phyloP scores from a whole-genome alignment of 2,888 invertebrate species.

The Dilophus febrilis region DNA sequence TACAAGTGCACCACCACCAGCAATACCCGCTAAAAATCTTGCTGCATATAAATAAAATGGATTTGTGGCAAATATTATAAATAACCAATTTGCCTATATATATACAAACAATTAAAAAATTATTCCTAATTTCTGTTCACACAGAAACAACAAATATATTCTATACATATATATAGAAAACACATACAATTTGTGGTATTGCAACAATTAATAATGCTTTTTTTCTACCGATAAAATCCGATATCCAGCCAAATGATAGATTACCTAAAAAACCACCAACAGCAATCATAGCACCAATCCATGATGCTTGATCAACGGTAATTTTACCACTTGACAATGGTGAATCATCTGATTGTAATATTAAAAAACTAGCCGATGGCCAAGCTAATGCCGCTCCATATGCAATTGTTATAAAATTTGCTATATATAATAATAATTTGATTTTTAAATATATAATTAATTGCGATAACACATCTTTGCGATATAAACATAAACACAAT shows the following conservation, averaged over 20 bases:
- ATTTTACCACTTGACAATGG: neutral
- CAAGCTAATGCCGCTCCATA: slow-evolving; percentile 2
- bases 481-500: too few species aligned
- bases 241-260: neutral
- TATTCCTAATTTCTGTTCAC: neutral
- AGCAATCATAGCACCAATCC: neutral
- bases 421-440: too few species aligned
- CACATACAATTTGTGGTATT: neutral
- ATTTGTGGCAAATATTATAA: slow-evolving; percentile 6
- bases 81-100: slow-evolving; percentile 5
- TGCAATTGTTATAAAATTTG: slow-evolving; percentile 4
- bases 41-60: slow-evolving; percentile 2
- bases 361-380: neutral
- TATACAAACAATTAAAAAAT: too few species aligned
- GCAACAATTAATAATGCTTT: neutral
- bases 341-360: neutral
- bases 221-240: neutral
- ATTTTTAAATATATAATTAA: too few species aligned
- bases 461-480: too few species aligned
- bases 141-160: neutral
- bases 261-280: neutral
- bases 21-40: slow-evolving; percentile 7
- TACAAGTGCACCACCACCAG: slow-evolving; percentile 6
- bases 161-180: neutral
- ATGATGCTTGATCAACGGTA: neutral